Conservation (phyloP, 2,113 vertebrate genomes). For the Tachycineta bicolor region DNA sequence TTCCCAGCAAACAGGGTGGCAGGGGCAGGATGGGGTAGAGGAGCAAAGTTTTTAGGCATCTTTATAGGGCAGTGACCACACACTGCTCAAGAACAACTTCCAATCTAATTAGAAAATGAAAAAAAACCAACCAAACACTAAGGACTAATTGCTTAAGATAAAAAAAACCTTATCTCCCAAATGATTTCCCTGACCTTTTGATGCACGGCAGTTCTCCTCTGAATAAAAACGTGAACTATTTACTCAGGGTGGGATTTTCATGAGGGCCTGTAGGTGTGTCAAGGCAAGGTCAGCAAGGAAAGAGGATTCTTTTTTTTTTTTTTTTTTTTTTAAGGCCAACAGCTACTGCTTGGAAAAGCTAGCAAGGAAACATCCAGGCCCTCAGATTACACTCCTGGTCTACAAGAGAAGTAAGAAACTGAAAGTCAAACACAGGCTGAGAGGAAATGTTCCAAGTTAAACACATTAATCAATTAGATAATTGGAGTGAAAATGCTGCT, state of each 20-base stretch:
- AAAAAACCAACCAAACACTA: background rate
- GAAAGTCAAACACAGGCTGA: slow-evolving; percentile 38
- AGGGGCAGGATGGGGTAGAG: background rate
- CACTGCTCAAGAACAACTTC: background rate
- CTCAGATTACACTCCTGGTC: background rate
- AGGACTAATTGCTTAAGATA: slow-evolving; percentile 34
- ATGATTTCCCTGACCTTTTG: slow-evolving; percentile 9
- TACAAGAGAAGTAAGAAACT: slow-evolving; percentile 18
- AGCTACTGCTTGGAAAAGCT: background rate
- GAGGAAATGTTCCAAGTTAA: slow-evolving; percentile 40
- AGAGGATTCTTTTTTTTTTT: background rate
- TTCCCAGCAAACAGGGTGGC: background rate
- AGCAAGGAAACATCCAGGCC: background rate
- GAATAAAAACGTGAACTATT: slow-evolving; percentile 10
- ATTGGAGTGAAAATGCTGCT: background rate
- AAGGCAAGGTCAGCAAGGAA: slow-evolving; percentile 32
- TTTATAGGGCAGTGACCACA: background rate
- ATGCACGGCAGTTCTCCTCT: background rate
- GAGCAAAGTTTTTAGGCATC: background rate
- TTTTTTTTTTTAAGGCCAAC: background rate
- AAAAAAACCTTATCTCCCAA: slow-evolving; percentile 21
- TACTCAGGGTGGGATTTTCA: slow-evolving; percentile 55
- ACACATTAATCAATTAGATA: background rate
- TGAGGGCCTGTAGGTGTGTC: background rate
- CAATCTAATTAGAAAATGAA: background rate